Base-by-base conservation (phyloP, 2,797 vertebrate genomes). In the Chelidonichthys spinosus region DNA sequence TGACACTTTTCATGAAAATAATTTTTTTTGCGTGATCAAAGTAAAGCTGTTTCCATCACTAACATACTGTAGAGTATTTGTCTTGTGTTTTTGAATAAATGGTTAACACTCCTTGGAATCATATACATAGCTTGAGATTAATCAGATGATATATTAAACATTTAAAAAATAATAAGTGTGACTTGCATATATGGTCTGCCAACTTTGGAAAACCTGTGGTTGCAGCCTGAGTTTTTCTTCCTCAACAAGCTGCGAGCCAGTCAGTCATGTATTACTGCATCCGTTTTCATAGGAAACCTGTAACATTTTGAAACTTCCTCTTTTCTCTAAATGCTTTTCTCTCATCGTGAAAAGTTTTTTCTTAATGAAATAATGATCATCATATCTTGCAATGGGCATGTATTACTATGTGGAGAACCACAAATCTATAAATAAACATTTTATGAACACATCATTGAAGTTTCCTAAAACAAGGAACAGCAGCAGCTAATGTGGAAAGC, bases 191-290 rank as follows among this genome's bases (percentile, higher is more conserved):
- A 3, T 25, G 5, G 17, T 5, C 39, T 43, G 18, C 2, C 9
- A 71, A 11, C 11, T 43, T n/a, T n/a, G 13, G 5, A 60, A 36
- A 44, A 42, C 0, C 10, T 14, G 25, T 54, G 9, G 10, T 49
- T 18, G 39, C 25, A 39, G 7, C 11, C 11, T 52, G 3, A 25
- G 62, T 83, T 85, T 78, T 42, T 1, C 43, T 87, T 85, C 78
- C 76, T 5, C 63, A 63, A 0, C 4, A 11, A 7, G 4, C 8
- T 55, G 10, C 4, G 13, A 33, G 0, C n/a, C 50, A 47, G 35
- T 3, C 35, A 11, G n/a, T 50, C 10, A 33, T 33, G 59, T 17
- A 37, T 33, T 18, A 53, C n/a, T 43, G 65, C 54, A 72, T 70
- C 17, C 17, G 0, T 56, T 6, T 44, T 9, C 0, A 4, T 1